A percentile compares a stretch with the other conserved stretches of the same genome.
Evolutionary conservation across 2,113 vertebrate genomes (phyloP).

Genomic region (Chionomys nivalis): DNA sequence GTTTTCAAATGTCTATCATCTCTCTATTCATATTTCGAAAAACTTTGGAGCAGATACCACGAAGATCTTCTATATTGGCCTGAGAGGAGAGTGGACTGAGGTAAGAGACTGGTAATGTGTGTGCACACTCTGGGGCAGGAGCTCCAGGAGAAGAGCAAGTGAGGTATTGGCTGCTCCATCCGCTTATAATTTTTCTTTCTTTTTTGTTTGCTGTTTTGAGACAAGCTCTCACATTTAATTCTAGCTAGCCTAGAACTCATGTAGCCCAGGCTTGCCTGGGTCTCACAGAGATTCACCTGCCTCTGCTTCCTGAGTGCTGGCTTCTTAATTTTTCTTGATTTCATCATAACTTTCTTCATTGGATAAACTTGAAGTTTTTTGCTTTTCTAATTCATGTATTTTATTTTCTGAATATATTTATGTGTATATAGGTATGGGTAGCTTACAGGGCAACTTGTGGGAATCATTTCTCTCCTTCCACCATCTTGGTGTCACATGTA

Average conservation of each 20-base stretch:
- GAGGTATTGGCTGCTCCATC: not conserved
- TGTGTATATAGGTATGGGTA: not conserved
- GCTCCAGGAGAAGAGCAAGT: not conserved
- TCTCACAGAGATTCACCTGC: not conserved
- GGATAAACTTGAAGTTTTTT: not conserved
- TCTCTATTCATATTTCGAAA: slow-evolving; percentile 96
- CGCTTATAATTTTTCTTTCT: not conserved
- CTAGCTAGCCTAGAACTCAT: not conserved
- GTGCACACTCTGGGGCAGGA: not conserved
- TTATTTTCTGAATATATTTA: not conserved
- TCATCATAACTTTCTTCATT: slow-evolving; percentile 34
- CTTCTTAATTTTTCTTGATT: not conserved
- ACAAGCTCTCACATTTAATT: not conserved
- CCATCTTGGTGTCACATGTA: not conserved
- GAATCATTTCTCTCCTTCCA: not conserved
- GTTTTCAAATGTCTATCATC: slow-evolving; percentile 94
- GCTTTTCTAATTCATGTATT: not conserved
- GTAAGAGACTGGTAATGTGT: slow-evolving; percentile 80
- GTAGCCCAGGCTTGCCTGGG: not conserved
- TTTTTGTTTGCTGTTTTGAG: not conserved
- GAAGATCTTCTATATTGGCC: slow-evolving; percentile 95
- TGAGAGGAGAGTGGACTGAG: slow-evolving; percentile 95
- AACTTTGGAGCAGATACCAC: slow-evolving; percentile 96
- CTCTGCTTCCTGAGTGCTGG: not conserved
- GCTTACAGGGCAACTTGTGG: not conserved